Evolutionary conservation across 2,888 invertebrate genomes (phyloP), one percentile per base, ranked within the genome.

Genomic region (Epinotia brunnichana): DNA sequence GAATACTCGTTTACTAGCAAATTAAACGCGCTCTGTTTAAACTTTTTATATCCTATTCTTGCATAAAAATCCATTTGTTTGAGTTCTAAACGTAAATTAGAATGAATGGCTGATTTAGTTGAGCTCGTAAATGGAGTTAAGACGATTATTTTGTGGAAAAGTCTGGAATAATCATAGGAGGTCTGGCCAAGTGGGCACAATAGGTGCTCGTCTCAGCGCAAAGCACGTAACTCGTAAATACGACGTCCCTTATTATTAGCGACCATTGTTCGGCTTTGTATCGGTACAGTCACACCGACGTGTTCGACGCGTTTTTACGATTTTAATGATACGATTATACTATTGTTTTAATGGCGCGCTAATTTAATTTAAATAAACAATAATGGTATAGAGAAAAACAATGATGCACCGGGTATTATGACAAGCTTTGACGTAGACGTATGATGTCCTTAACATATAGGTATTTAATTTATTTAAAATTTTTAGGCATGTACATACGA

Each of bases 201-300:
- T 92, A 90, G 91, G 86, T 83, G 88, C 88, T 87, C 90, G 89
- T 91, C 91, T 86, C 86, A 86, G 87, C 86, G 81, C 85, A 87
- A 86, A 87, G 92, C 93, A 93, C 93, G 92, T 93, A 91, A 90
- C 84, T 91, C 93, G 89, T 92, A 92, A 92, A 93, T 92, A 91
- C 90, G 87, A 85, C 87, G 89, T 89, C 85, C 89, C 89, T 91
- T 92, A 91, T 93, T 93, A 92, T 92, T 92, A 92, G 89, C 87
- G 83, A 82, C 90, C 88, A 92, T 93, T 93, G 93, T 92, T 92
- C 89, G 85, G 85, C 81, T 85, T 85, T 85, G 89, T 85, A 81
- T 80, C 76, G 80, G 91, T 90, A 92, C 89, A 83, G 88, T 88
- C 89, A 78, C 84, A 80, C 82, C 80, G 81, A 79, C 78, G 75